Conservation (phyloP, 1,140 invertebrate genomes). For the Scaptomyza graminum region DNA sequence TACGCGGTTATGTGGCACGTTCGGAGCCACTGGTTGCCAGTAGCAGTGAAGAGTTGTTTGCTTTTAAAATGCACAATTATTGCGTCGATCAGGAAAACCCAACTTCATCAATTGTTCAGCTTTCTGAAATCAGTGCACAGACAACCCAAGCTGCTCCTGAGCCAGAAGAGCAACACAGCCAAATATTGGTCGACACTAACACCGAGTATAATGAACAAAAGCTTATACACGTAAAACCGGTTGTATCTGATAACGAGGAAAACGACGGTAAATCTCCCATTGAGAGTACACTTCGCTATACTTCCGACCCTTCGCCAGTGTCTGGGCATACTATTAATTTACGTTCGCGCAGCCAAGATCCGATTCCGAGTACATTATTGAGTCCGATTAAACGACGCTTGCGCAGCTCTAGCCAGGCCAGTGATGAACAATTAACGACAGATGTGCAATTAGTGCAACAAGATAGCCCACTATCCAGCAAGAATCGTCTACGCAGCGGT, state of each 20-base stretch:
- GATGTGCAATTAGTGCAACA: neutral
- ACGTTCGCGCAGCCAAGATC: constrained; percentile 22
- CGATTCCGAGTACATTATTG: neutral
- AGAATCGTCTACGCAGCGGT: neutral
- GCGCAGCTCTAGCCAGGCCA: neutral
- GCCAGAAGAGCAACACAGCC: neutral
- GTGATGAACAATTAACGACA: neutral
- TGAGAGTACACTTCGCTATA: neutral
- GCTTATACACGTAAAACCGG: neutral
- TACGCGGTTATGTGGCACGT: constrained; percentile 62
- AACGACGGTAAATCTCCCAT: neutral
- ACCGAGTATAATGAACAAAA: neutral
- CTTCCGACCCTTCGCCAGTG: constrained; percentile 1
- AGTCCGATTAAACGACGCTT: neutral
- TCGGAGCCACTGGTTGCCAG: constrained; percentile 28
- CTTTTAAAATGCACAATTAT: constrained; percentile 55
- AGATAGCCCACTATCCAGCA: neutral
- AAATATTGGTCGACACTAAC: neutral
- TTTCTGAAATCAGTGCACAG: neutral
- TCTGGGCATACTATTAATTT: neutral
- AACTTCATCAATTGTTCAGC: neutral
- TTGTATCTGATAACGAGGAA: constrained; percentile 32
- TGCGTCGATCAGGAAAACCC: neutral
- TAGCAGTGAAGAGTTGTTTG: constrained; percentile 64
- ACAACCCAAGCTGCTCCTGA: neutral